Evolutionary conservation across 2,797 vertebrate genomes (phyloP).

Genomic region (Fringilla coelebs): DNA sequence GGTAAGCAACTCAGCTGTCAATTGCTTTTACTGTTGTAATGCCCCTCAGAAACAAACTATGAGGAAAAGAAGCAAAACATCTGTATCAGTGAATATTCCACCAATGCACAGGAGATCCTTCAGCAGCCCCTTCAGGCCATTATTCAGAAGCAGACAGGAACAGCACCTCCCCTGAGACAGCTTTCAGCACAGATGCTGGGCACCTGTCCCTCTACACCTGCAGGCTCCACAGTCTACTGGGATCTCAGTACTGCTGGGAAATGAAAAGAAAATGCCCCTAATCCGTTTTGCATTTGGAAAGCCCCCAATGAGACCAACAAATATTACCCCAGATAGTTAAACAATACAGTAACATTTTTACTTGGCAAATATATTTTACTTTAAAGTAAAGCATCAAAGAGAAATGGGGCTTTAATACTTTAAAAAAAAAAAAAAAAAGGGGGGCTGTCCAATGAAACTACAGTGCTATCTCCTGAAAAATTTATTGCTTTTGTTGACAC

Average conservation of each 20-base stretch:
- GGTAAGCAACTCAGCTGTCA: neutral
- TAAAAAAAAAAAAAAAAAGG: neutral
- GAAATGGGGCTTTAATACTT: neutral
- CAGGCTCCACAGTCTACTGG: neutral
- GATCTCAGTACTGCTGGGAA: neutral
- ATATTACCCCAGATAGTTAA: neutral
- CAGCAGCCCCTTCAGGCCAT: neutral
- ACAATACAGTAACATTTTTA: neutral
- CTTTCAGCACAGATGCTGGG: neutral
- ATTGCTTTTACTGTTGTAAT: neutral
- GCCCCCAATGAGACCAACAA: neutral
- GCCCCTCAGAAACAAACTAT: neutral
- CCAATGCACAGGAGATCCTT: neutral
- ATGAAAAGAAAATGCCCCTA: neutral
- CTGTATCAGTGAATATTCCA: neutral
- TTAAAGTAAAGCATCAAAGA: neutral
- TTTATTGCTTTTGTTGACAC: neutral
- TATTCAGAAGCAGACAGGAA: neutral
- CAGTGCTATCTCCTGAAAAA: neutral
- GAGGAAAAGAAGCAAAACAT: neutral
- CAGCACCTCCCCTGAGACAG: neutral
- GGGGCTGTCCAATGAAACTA: neutral
- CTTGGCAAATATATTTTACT: neutral
- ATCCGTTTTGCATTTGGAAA: neutral
- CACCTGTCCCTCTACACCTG: neutral